These are phyloP conservation scores for Eilema depressum DNA, from an alignment of 2,888 invertebrate genomes.

Conservation along the genomic window DNA sequence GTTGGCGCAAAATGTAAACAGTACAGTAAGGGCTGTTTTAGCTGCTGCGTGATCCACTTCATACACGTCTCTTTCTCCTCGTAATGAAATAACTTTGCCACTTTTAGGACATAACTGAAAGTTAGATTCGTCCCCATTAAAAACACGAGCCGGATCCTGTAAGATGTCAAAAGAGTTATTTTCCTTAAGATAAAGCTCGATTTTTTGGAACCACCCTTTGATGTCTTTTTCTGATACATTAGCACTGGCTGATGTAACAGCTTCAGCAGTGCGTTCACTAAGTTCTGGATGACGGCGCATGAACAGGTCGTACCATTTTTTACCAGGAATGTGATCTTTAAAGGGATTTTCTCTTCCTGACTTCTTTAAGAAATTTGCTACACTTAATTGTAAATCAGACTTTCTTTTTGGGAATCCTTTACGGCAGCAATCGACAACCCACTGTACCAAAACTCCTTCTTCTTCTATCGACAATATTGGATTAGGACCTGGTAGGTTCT, in stretches of 20 bases:
- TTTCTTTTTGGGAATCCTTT: constrained; percentile 37
- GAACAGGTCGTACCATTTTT: constrained; percentile 46
- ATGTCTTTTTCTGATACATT: constrained; percentile 55
- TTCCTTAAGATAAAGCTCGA: constrained; percentile 22
- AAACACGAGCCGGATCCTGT: constrained; percentile 31
- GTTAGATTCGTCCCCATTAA: constrained; percentile 49
- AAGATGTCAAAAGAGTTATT: constrained; percentile 15
- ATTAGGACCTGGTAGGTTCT: no score
- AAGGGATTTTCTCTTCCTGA: constrained; percentile 9
- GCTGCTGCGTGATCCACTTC: constrained; percentile 18
- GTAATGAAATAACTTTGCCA: constrained; percentile 39
- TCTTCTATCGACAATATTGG: no score
- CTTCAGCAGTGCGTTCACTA: constrained; percentile 49
- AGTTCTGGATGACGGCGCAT: constrained; percentile 45
- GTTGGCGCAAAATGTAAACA: constrained; percentile 66
- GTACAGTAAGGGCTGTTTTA: constrained; percentile 60
- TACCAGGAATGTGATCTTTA: constrained; percentile 28
- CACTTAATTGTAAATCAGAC: constrained; percentile 24
- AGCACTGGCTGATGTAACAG: constrained; percentile 58
- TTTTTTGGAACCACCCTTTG: constrained; percentile 49
- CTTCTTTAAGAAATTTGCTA: constrained; percentile 30
- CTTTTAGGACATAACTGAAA: constrained; percentile 48
- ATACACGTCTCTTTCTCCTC: constrained; percentile 58
- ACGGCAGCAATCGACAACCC: constrained; percentile 21
- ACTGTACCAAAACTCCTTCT: constrained; percentile 10